A percentile compares a stretch with the other conserved stretches of the same genome.
These are phyloP conservation scores for Melinaea menophilus DNA, from an alignment of 2,888 invertebrate species.

Conservation along the genomic window DNA sequence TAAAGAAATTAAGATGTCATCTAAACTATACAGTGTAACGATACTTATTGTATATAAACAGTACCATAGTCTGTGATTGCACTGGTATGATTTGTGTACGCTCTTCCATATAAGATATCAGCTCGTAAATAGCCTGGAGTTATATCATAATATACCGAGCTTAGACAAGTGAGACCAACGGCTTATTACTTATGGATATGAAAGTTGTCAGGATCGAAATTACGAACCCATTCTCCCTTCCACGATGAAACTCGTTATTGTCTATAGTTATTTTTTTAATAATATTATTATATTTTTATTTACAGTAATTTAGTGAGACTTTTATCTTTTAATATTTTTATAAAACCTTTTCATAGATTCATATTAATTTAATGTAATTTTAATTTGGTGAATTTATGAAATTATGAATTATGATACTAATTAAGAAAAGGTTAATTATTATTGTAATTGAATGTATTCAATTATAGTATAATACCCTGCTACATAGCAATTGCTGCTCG, in stretches of 20 bases:
- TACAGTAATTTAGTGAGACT: too few species aligned
- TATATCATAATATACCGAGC: slow-evolving; percentile 14
- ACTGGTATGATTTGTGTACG: too few species aligned
- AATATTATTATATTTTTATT: neutral
- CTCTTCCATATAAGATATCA: neutral
- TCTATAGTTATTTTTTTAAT: neutral
- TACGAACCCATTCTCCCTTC: neutral
- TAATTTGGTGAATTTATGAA: too few species aligned
- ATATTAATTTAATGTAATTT: too few species aligned
- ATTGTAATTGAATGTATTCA: neutral
- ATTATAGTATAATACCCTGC: neutral
- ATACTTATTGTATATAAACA: too few species aligned
- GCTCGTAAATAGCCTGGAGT: neutral
- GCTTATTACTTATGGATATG: slow-evolving; percentile 16
- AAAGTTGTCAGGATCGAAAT: slow-evolving; percentile 4
- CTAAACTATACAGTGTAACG: too few species aligned
- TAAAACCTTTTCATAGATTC: too few species aligned
- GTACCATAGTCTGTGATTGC: too few species aligned
- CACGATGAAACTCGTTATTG: neutral
- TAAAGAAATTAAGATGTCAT: too few species aligned
- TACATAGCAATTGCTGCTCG: neutral
- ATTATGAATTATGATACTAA: neutral
- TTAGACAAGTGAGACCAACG: slow-evolving; percentile 13
- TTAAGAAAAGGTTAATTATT: neutral
- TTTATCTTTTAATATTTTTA: too few species aligned